These are phyloP conservation scores for Hirtodrosophila alboralis DNA, from an alignment of 2,888 invertebrate species.

Conservation along the genomic window DNA sequence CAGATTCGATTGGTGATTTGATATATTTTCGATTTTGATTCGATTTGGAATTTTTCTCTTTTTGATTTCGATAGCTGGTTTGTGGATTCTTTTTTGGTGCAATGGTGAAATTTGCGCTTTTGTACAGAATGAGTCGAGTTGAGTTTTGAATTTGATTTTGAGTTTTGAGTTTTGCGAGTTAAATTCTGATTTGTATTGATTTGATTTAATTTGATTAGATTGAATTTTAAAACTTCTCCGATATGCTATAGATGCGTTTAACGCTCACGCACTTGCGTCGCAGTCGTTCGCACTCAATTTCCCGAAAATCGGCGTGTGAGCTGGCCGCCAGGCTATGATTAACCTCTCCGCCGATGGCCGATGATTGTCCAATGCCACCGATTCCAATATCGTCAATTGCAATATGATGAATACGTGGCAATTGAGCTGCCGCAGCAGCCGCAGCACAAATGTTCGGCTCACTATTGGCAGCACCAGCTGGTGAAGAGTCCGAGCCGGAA, in stretches of 20 bases:
- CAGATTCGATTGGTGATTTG: conserved; percentile 54
- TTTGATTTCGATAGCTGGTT: conserved; percentile 31
- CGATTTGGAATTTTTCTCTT: conserved; percentile 7
- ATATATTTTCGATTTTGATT: conserved; percentile 11
- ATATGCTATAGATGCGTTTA: conserved; percentile 84
- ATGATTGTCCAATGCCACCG: conserved; percentile 28
- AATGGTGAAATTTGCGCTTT: conserved; percentile 48
- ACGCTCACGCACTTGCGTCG: conserved; percentile 83
- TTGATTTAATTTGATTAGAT: conserved; percentile 19
- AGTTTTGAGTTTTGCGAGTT: conserved; percentile 20
- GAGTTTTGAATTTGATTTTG: conserved; percentile 35
- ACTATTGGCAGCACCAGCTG: conserved; percentile 58
- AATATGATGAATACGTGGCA: conserved; percentile 66
- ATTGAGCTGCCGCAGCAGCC: conserved; percentile 22
- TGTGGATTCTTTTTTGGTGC: conserved; percentile 26
- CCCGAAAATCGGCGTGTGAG: conserved; percentile 81
- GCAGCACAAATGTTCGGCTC: conserved; percentile 64
- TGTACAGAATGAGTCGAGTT: conserved; percentile 42
- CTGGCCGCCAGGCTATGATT: conserved; percentile 59
- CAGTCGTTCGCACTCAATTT: conserved; percentile 83
- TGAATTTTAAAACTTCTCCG: conserved; percentile 81
- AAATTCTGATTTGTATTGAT: conserved; percentile 12
- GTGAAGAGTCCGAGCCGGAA: conserved; percentile 27
- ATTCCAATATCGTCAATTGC: conserved; percentile 69
- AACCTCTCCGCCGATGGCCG: conserved; percentile 19